Conservation (phyloP, 1,140 invertebrate species). For the Melanaphis sacchari region DNA sequence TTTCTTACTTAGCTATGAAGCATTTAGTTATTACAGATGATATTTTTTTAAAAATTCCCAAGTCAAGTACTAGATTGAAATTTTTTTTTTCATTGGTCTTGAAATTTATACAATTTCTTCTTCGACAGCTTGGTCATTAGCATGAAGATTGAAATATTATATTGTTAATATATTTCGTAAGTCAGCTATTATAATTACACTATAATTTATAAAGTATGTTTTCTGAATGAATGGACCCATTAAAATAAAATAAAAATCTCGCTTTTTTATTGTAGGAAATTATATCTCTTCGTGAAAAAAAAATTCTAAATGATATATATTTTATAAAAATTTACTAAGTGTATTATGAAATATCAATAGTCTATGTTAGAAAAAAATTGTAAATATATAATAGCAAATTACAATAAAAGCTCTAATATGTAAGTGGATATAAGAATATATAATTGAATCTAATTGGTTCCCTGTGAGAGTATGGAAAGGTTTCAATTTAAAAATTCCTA, state of each 20-base stretch:
- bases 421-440: no score
- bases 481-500: no score
- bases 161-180: neutral
- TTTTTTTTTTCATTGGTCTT: no score
- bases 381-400: neutral
- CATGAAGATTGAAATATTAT: neutral
- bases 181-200: neutral
- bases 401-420: neutral
- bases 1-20: neutral
- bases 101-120: no score
- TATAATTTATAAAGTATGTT: neutral
- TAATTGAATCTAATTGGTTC: no score
- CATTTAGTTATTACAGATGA: neutral
- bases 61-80: neutral
- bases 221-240: neutral
- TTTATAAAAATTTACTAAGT: neutral
- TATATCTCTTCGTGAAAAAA: neutral
- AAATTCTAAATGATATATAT: neutral
- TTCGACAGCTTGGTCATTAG: no score
- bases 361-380: neutral
- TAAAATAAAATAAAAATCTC: neutral
- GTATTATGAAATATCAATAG: neutral
- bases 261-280: neutral
- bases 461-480: no score
- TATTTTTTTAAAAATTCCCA: neutral